phyloP scores from a whole-genome alignment of 2,113 vertebrate genomes.

The Helogale parvula region DNA sequence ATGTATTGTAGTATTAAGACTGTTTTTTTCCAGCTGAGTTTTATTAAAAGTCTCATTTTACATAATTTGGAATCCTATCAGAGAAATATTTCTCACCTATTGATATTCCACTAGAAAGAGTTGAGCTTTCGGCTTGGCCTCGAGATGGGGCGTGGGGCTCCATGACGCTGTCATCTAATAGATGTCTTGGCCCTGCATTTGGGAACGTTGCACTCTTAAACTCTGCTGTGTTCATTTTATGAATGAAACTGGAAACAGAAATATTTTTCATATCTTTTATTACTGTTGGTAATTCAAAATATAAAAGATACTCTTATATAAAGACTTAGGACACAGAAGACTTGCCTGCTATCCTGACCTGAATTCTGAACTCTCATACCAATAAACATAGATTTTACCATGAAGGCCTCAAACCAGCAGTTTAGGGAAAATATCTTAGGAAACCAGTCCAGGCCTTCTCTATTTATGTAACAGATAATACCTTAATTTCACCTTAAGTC shows the following conservation, averaged over 20 bases:
- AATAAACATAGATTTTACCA: background rate
- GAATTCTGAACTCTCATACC: background rate
- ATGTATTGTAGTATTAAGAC: background rate
- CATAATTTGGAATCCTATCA: background rate
- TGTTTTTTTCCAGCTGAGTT: background rate
- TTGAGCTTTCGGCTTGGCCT: slow-evolving; percentile 96
- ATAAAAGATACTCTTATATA: slow-evolving; percentile 18
- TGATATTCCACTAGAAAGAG: slow-evolving; percentile 97
- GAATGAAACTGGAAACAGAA: slow-evolving; percentile 92
- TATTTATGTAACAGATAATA: background rate
- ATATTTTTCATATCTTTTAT: background rate
- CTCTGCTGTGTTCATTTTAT: slow-evolving; percentile 97
- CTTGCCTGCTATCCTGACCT: background rate
- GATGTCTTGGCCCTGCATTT: slow-evolving; percentile 95
- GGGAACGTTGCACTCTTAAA: slow-evolving; percentile 99
- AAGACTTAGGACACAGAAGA: slow-evolving; percentile 15
- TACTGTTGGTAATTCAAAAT: background rate
- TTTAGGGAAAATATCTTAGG: background rate
- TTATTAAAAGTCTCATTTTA: background rate
- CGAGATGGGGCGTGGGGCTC: slow-evolving; percentile 94
- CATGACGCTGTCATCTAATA: slow-evolving; percentile 98
- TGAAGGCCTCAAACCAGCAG: background rate
- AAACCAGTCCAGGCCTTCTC: background rate
- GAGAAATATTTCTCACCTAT: slow-evolving; percentile 88
- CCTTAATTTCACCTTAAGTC: background rate